Base-by-base conservation (phyloP, 35 echinoderm and acorn worm species). In the Heliocidaris tuberculata region DNA sequence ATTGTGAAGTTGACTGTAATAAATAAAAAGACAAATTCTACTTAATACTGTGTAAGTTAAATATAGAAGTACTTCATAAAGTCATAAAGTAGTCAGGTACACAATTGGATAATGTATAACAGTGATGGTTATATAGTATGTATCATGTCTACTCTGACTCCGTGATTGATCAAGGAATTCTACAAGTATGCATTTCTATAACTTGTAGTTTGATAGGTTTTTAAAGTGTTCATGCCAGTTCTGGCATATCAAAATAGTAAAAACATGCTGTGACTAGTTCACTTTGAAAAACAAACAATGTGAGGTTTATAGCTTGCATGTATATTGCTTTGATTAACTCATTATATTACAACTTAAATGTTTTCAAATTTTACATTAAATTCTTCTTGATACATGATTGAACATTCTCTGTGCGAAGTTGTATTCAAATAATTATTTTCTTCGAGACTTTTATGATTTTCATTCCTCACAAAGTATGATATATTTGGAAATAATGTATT, bases 121-220 rank as follows among this genome's bases (percentile, higher is more conserved):
- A 15, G 6, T 56, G 52, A 56, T 56, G 65, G 27, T 24, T 78
- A 27, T n/a, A 24, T 78, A 21, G 6, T 27, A n/a, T 27, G 65
- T 78, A n/a, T 78, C 65, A 78, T 78, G 65, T 78, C 65, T 78
- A 78, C 65, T 78, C 27, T 78, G 65, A 78, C 65, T n/a, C 27
- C 65, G 35, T 42, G 35, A 78, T 19, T 78, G 8, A 78, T 78
- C 27, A 78, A 78, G 65, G 65, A 78, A 78, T 78, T 78, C 65
- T 78, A n/a, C 65, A 78, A 78, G 65, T 78, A 78, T 78, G 65
- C 21, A 78, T 27, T 78, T 19, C 6, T 78, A 78, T 4, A 7
- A 78, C 17, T 78, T 7, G 19, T 27, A n/a, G 19, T 78, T 78
- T 78, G 65, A 27, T n/a, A 78, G 65, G 65, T 78, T 78, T 78